Evolutionary conservation across 2,113 vertebrate genomes (phyloP), one percentile per base, ranked within the genome.

Genomic region (Emydura subglobosa): DNA sequence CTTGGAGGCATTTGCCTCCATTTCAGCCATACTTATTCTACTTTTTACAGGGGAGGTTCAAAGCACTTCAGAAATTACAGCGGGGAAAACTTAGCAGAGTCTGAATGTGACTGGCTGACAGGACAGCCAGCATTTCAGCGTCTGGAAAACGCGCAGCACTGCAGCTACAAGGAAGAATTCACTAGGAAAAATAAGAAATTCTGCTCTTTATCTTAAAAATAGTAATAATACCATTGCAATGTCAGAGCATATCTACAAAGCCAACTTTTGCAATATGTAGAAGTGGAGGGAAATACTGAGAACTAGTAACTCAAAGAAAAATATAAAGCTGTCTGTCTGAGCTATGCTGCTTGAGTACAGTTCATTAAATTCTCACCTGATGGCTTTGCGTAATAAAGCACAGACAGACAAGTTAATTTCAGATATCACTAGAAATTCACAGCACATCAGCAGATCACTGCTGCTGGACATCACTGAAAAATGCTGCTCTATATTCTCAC

Each of bases 401-500:
- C 25, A 78, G 74, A 16, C 95, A 87, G 80, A 83, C 85, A 22
- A 47, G 6, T 87, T 83, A 14, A 16, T 83, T 87, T 72, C 42
- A 95, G 88, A 86, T 19, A 57, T 79, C 59, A 31, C 19, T 50
- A 47, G 61, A 65, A 65, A 65, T 65, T 31, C 61, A 13, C 29
- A 14, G 61, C 61, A 34, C 16, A 34, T 65, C 27, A 34, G 10
- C 78, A 91, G 31, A 49, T 80, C 47, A 17, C 11, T n/a, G 10
- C 21, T 51, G 50, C 49, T 22, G 34, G 92, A 88, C 89, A 61
- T 79, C 84, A 72, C 21, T 84, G 55, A 21, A 78, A 21, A 49
- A 14, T 1, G 1, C n/a, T 90, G 72, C 39, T 65, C 61, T 0
- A 0, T 65, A 5, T n/a, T 90, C 29, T 85, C 21, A 8, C 14